These are phyloP conservation scores for Nesidiocoris tenuis DNA, from an alignment of 2,888 invertebrate species.

Conservation along the genomic window DNA sequence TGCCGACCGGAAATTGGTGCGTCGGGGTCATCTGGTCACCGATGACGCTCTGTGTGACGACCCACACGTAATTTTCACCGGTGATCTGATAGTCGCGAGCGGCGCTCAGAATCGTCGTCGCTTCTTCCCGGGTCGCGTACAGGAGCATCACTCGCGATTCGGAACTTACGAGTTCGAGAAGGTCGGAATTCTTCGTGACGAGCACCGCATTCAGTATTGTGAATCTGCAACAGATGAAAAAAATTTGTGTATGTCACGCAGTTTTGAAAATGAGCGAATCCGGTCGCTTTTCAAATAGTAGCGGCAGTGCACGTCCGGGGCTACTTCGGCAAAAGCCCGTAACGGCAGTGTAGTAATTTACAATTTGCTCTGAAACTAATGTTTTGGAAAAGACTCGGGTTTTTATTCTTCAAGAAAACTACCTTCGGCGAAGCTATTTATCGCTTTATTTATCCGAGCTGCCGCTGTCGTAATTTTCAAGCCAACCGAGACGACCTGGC, in stretches of 20 bases:
- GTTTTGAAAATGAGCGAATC: no score
- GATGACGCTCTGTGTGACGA: constrained; percentile 91
- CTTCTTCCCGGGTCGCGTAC: constrained; percentile 86
- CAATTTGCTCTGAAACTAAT: no score
- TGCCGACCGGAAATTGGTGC: constrained; percentile 82
- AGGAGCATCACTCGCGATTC: constrained; percentile 91
- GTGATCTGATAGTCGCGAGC: constrained; percentile 76
- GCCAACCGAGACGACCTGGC: background rate
- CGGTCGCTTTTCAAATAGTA: no score
- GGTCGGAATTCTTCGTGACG: constrained; percentile 74
- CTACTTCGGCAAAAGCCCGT: no score
- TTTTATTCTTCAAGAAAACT: no score
- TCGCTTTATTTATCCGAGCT: no score
- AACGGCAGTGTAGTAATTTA: no score
- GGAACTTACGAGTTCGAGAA: constrained; percentile 79
- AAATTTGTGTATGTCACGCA: no score
- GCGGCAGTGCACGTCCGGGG: no score
- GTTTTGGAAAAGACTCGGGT: no score
- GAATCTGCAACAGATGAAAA: constrained; percentile 60
- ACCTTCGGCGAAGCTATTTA: no score
- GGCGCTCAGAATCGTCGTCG: constrained; percentile 74
- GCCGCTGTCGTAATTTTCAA: no score
- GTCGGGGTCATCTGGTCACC: constrained; percentile 71
- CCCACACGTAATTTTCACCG: constrained; percentile 94
- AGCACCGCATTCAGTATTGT: constrained; percentile 83